Evolutionary conservation across 2,113 vertebrate genomes (phyloP).

Genomic region (Rhinopomastus cyanomelas): DNA sequence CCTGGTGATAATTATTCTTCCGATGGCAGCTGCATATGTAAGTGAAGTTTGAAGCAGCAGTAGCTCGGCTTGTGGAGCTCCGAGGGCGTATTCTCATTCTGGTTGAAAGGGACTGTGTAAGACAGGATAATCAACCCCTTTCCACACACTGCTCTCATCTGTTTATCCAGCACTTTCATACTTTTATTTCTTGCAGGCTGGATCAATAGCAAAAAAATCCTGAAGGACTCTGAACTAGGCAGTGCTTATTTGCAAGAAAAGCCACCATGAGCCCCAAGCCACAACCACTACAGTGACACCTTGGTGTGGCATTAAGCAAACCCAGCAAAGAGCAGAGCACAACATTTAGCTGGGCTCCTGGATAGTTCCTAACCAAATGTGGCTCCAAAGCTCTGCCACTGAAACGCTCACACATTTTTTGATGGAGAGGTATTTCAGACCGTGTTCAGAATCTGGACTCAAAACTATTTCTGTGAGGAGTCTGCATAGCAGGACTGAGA

Average conservation of each 20-base stretch:
- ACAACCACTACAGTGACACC: background rate
- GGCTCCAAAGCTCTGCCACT: background rate
- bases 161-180: background rate
- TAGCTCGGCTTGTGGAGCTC: background rate
- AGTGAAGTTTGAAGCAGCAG: background rate
- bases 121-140: background rate
- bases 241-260: background rate
- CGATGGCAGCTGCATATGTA: background rate
- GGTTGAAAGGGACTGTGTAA: too few relatives aligned
- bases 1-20: background rate
- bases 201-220: background rate
- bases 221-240: background rate
- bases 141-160: background rate
- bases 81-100: background rate
- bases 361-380: background rate
- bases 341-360: background rate
- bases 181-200: background rate
- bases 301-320: fast-evolving
- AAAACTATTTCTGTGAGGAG: background rate
- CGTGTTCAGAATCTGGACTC: background rate
- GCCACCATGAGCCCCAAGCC: background rate
- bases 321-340: background rate
- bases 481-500: background rate
- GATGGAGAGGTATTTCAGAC: background rate
- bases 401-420: background rate